Percentiles rank a stretch among this genome's conserved stretches.
These are phyloP conservation scores for Lanistes nyassanus DNA, from an alignment of 1,140 invertebrate genomes.

Conservation along the genomic window DNA sequence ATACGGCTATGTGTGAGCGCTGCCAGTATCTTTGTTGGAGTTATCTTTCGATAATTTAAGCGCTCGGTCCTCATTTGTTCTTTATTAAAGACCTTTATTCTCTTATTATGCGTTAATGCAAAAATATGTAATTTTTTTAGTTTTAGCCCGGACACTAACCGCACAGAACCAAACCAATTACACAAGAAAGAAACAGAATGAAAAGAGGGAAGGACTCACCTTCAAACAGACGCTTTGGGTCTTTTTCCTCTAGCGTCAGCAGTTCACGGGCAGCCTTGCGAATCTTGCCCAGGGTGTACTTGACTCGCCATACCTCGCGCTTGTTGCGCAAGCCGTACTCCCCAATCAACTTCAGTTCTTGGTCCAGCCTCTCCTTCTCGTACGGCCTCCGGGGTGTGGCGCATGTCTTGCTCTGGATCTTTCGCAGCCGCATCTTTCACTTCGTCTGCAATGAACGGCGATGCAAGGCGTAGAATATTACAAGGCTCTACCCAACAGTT, in stretches of 20 bases:
- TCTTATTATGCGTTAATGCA: too few species aligned
- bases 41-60: too few species aligned
- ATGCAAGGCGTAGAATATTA: too few species aligned
- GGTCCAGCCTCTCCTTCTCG: constrained; percentile 99
- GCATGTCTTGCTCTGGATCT: constrained; percentile 97
- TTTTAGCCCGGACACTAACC: too few species aligned
- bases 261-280: constrained; percentile 99
- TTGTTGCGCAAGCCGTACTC: constrained; percentile 99
- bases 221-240: constrained; percentile 96
- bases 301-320: constrained; percentile 99
- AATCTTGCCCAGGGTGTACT: constrained; percentile 94
- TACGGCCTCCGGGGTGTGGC: constrained; percentile 98
- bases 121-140: too few species aligned
- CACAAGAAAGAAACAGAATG: neutral
- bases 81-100: too few species aligned
- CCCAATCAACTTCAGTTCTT: constrained; percentile 98
- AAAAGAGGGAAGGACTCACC: constrained; percentile 81
- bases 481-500: too few species aligned
- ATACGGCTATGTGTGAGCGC: too few species aligned
- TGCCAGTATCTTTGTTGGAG: too few species aligned
- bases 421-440: constrained; percentile 80
- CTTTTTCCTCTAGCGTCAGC: constrained; percentile 98
- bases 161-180: constrained; percentile 2
- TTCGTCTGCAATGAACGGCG: too few species aligned
- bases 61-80: too few species aligned